Base-by-base conservation (phyloP, 2,797 vertebrate genomes). In the Micromesistius poutassou region DNA sequence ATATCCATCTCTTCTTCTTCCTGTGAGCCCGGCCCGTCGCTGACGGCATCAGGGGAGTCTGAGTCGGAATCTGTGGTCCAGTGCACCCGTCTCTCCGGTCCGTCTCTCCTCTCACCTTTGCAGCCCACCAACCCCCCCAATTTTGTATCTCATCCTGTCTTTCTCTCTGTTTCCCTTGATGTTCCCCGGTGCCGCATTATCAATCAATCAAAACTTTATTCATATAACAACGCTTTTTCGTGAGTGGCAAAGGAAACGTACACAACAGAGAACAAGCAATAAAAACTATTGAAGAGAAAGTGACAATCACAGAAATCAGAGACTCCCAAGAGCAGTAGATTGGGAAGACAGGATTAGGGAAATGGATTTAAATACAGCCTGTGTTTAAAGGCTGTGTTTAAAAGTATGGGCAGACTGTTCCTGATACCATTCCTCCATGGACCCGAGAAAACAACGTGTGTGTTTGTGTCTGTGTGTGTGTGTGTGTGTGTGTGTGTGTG, bases 401-500 rank as follows among this genome's bases (percentile, higher is more conserved):
- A 62, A 62, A 62, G 55, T 25, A 25, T 7, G 55, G 55, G n/a
- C 55, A 9, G 22, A 62, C 33, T 35, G 33, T 5, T 35, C 33
- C 33, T 35, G 36, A 10, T 62, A 25, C 5, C 28, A 25, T 68
- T 68, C 62, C 25, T 68, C 62, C 5, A 9, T 28, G 25, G 46
- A 55, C 46, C 12, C 14, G 16, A 62, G 14, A n/a, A 7, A 62
- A 62, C 6, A 25, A 25, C 2, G 9, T 42, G 40, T 42, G 40
- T 42, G 40, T 14, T 22, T 62, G 55, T 25, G 55, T 25, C 3
- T 4, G n/a, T 25, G 22, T 25, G 22, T 62, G 55, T 62, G 55
- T n/a, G 55, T 25, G 55, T 25, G 5, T 25, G 8, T 28, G n/a
- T 66, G 25, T 12, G 25, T 68, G 25, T 13, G n/a, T 84, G 87